phyloP scores from a whole-genome alignment of 2,113 vertebrate species.

The Tetrao urogallus region DNA sequence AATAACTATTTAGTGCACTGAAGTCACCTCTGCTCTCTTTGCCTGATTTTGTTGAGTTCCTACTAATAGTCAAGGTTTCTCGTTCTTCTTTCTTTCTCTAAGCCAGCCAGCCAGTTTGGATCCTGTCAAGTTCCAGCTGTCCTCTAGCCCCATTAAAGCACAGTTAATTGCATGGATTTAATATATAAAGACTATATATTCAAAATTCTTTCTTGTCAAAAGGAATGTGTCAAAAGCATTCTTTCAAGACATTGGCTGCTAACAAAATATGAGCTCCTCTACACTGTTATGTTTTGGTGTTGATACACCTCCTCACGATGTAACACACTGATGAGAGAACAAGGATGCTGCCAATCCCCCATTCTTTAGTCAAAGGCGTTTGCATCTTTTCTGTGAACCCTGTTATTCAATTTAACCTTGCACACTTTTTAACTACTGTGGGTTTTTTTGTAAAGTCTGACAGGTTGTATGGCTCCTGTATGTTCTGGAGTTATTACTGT shows the following conservation, averaged over 20 bases:
- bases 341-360: not conserved
- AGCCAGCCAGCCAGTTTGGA: not conserved
- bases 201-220: not conserved
- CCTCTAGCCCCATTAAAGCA: constrained; percentile 8
- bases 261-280: constrained; percentile 40
- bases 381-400: constrained; percentile 3
- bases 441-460: not conserved
- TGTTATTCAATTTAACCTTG: not conserved
- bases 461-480: not conserved
- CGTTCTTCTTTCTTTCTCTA: not conserved
- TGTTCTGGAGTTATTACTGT: not conserved
- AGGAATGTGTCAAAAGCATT: constrained; percentile 19
- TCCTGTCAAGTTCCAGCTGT: not conserved
- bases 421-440: not conserved
- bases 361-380: constrained; percentile 39
- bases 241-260: constrained; percentile 25
- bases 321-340: not conserved
- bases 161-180: constrained; percentile 7
- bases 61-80: not conserved
- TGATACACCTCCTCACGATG: constrained; percentile 4
- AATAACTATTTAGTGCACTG: not conserved
- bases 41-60: not conserved
- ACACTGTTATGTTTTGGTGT: not conserved
- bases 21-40: not conserved
- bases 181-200: not conserved